phyloP scores from a whole-genome alignment of 92 coral and sea anemone genomes.

The Diadumene lineata region DNA sequence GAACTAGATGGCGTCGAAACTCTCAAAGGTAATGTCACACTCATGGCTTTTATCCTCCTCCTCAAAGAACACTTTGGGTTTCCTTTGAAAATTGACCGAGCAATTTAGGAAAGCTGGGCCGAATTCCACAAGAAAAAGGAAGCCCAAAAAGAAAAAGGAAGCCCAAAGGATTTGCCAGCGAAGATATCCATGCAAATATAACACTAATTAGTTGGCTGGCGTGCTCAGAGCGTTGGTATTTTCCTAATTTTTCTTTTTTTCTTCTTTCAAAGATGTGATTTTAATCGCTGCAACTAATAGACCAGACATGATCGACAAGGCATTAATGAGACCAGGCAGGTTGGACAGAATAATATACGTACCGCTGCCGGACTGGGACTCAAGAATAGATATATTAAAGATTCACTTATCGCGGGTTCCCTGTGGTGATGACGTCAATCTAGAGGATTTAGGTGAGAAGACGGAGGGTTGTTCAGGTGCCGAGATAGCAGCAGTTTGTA shows the following conservation, averaged over 20 bases:
- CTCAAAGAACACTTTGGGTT: background rate
- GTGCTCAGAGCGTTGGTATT: too few species aligned
- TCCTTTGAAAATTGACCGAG: background rate
- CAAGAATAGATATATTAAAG: conserved; percentile 76
- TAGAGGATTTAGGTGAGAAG: conserved; percentile 64
- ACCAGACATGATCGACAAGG: conserved; percentile 97
- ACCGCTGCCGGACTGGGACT: conserved; percentile 83
- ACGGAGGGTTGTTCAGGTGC: conserved; percentile 97
- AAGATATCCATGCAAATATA: too few species aligned
- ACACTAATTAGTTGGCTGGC: too few species aligned
- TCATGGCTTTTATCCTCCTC: too few species aligned
- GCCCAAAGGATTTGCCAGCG: too few species aligned
- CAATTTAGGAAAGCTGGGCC: too few species aligned
- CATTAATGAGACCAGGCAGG: conserved; percentile 94
- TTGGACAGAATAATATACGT: conserved; percentile 90
- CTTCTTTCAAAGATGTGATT: conserved; percentile 63
- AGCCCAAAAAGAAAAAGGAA: too few species aligned
- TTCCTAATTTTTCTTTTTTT: background rate
- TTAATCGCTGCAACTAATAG: conserved; percentile 98
- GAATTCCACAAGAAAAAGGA: too few species aligned
- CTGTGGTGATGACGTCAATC: conserved; percentile 52
- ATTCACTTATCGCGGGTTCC: conserved; percentile 90
- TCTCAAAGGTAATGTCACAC: conserved; percentile 55
- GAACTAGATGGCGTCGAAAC: conserved; percentile 97
- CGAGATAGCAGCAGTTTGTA: conserved; percentile 89